A percentile compares a stretch with the other conserved stretches of the same genome.
These are phyloP conservation scores for Idaea aversata DNA, from an alignment of 2,888 invertebrate genomes.

Conservation along the genomic window DNA sequence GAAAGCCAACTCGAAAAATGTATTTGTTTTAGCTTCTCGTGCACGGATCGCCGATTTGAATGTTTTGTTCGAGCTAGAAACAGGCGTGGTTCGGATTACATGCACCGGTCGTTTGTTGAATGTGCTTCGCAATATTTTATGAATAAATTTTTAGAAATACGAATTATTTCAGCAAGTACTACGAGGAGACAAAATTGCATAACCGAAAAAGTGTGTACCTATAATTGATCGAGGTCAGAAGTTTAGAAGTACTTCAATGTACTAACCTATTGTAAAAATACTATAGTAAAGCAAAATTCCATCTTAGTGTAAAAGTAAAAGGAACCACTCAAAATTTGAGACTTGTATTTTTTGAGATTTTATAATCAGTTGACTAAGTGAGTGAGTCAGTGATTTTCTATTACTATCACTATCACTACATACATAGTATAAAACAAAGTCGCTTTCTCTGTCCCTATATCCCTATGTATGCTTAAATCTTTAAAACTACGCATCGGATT, in stretches of 20 bases:
- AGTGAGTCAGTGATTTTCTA: no score
- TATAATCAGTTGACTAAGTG: no score
- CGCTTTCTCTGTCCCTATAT: no score
- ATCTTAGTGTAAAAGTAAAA: no score
- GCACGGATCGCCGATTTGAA: conserved; percentile 26
- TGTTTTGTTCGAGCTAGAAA: conserved; percentile 24
- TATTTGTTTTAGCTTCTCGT: conserved; percentile 20
- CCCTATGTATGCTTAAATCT: no score
- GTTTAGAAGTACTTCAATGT: background rate
- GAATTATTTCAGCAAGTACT: background rate
- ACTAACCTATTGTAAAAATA: background rate
- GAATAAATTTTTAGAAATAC: background rate
- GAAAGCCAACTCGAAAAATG: conserved; percentile 16
- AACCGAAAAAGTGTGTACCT: background rate
- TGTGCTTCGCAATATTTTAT: conserved; percentile 1
- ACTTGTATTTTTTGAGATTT: background rate
- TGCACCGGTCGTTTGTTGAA: conserved; percentile 10
- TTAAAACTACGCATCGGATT: no score
- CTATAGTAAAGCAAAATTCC: background rate
- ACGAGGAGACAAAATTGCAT: background rate
- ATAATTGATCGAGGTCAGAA: background rate
- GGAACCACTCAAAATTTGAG: no score
- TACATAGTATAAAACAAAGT: no score
- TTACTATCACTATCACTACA: no score
- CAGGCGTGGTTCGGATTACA: conserved; percentile 29